Evolutionary conservation across 2,888 invertebrate species (phyloP), one percentile per base, ranked within the genome.

Genomic region (Eutolmus rufibarbis): DNA sequence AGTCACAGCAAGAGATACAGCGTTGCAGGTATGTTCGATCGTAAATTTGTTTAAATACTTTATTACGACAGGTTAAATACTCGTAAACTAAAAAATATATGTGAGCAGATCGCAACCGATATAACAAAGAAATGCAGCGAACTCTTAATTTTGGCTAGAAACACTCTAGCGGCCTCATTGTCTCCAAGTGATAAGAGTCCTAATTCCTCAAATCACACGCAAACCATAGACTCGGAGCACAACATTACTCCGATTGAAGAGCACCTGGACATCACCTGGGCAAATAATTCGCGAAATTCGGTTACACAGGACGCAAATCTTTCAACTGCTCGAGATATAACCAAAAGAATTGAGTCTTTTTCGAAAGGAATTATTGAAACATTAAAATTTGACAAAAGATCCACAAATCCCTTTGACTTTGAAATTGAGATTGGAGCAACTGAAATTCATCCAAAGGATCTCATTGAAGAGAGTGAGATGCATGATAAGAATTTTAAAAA

Each of bases 81-180:
- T 19, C 1, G 1, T 1, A 51, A 51, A 51, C n/a, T 51, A 16
- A n/a, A n/a, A 4, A 7, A 8, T 12, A 12, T 66, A 40, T 40
- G 40, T 12, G 1, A 12, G 2, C 94, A 95, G 7, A 96, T 98
- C 90, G 96, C 96, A 0, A 94, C 96, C 1, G 95, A 96, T 16
- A 96, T 98, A 43, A 94, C 97, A 84, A 96, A 96, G 90, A 95
- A 96, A 82, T 95, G 96, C 77, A 95, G 96, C 0, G 96, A 96
- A 90, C 93, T 98, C 86, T 94, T 98, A 90, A 95, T 95, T n/a
- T 92, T 96, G 85, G 95, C 97, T 0, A 94, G 97, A 74, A 96
- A 96, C 91, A 95, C 95, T 88, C 91, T 94, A 43, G 93, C 94
- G 0, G 92, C 93, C 1, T 94, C 93, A 0, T 89, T 92, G 2